These are phyloP conservation scores for Ailurus styani DNA, from an alignment of 2,113 vertebrate species.

Conservation along the genomic window DNA sequence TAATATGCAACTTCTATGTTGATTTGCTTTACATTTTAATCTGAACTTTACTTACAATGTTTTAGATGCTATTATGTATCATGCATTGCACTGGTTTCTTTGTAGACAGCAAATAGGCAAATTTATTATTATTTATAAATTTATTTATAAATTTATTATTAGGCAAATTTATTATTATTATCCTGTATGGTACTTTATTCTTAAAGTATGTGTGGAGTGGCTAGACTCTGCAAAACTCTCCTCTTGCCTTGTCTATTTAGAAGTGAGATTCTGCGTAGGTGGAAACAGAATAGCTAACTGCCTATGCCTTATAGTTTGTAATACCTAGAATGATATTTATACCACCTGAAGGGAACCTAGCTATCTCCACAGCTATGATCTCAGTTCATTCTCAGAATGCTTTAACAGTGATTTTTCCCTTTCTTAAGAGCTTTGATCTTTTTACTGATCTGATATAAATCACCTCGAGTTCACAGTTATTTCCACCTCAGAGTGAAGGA, in stretches of 20 bases:
- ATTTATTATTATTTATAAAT: not conserved
- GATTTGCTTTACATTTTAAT: not conserved
- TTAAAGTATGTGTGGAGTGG: rapidly evolving
- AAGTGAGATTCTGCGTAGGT: not conserved
- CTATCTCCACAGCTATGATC: not conserved
- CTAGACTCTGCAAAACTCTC: not conserved
- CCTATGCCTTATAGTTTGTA: not conserved
- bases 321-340: not conserved
- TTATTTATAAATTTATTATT: too few species aligned
- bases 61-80: not conserved
- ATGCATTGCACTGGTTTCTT: not conserved
- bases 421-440: not conserved
- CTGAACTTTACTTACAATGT: not conserved
- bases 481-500: not conserved
- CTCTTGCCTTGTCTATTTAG: not conserved
- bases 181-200: not conserved
- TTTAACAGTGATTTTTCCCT: not conserved
- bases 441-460: not conserved
- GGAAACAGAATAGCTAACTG: not conserved
- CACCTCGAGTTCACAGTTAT: not conserved
- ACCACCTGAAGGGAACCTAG: not conserved
- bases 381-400: not conserved
- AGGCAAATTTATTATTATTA: not conserved
- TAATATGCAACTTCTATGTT: not conserved
- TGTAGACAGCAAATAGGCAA: not conserved